Evolutionary conservation across 2,797 vertebrate species (phyloP), one percentile per base, ranked within the genome.

Genomic region (Diglossa cyanea): DNA sequence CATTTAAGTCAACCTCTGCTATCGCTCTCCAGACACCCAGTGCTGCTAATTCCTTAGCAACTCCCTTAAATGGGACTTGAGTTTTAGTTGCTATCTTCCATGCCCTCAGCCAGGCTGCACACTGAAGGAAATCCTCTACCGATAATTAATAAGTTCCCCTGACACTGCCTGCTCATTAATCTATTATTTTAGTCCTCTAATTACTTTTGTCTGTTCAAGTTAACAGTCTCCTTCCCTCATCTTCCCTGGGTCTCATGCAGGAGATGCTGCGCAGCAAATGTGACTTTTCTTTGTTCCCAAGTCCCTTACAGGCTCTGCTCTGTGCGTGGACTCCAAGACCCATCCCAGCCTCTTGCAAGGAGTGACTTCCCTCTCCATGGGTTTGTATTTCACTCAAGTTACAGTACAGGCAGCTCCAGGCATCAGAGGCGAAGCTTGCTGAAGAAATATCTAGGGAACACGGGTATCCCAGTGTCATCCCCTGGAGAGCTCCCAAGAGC

Each of bases 201-300:
- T 97, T 97, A 96, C 95, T 95, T 96, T 95, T 96, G 92, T 92
- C 96, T 96, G 48, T 86, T 96, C 7, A n/a, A 96, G 78, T 93
- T 96, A 94, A 86, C 87, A 95, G 77, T 58, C 79, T 95, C 65
- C 39, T 93, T 96, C 74, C 84, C 40, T 90, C 74, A 44, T 87
- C 39, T 35, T 94, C 33, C 33, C 78, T 33, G 35, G 3, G n/a
- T 73, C 55, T 88, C 85, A 62, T 39, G 63, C 33, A 79, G 14
- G 65, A 93, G 71, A 75, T 44, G 57, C 16, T 92, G 84, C 35
- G 39, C 3, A 10, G 72, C 16, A 91, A 78, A 78, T 16, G 42
- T 37, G 66, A 73, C 53, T 88, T 79, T 60, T 53, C 74, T 71
- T 94, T 75, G 40, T 73, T 39, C 44, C 44, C 21, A 53, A 17